Evolutionary conservation across 1,140 invertebrate species (phyloP).

Genomic region (Diprion similis): DNA sequence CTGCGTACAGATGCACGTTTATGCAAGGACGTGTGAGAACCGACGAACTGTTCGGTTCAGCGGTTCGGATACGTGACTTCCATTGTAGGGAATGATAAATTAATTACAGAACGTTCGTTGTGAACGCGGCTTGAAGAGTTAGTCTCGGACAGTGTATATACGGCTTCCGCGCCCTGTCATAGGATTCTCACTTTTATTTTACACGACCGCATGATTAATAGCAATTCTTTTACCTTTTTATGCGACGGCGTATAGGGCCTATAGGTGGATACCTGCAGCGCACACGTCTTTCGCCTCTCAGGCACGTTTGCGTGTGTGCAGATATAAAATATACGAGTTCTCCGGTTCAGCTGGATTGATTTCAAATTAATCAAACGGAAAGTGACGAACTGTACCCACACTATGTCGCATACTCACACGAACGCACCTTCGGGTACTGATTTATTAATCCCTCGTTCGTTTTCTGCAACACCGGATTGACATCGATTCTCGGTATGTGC

Average conservation of each 20-base stretch:
- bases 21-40: no score
- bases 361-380: slow-evolving; percentile 1
- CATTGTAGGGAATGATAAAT: no score
- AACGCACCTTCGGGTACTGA: not conserved
- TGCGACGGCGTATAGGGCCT: not conserved
- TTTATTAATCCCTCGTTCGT: slow-evolving; percentile 2
- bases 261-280: no score
- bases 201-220: slow-evolving; percentile 4
- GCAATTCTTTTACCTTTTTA: slow-evolving; percentile 4
- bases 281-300: not conserved
- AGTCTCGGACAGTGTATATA: not conserved
- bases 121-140: not conserved
- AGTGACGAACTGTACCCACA: not conserved
- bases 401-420: not conserved
- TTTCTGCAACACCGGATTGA: not conserved
- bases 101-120: not conserved
- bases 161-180: not conserved
- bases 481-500: not conserved
- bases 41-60: no score
- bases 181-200: slow-evolving; percentile 6
- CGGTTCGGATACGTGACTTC: no score
- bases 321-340: no score
- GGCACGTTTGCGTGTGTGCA: no score
- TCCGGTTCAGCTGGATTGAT: not conserved
- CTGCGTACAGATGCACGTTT: not conserved